Evolutionary conservation across 2,113 vertebrate species (phyloP), one percentile per base, ranked within the genome.

Genomic region (Gambusia holbrooki): DNA sequence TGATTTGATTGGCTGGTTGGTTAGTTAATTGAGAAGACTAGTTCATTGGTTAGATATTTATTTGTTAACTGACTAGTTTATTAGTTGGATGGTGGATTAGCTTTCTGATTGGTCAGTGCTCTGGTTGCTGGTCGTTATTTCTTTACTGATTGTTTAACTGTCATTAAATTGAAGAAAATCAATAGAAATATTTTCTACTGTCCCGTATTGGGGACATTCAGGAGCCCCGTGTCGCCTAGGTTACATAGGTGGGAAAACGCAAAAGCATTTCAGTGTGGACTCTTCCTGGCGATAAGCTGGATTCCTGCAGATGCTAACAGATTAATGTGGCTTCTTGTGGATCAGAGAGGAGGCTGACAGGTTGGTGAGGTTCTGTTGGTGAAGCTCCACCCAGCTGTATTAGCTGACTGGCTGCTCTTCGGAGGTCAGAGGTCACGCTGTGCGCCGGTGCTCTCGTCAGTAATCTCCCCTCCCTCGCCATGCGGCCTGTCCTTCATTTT

Each of bases 351-450:
- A 89, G 94, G 95, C 94, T 95, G 95, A 96, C 95, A 93, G 93
- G 94, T 93, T 74, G 70, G 83, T 85, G 92, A 93, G 94, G 95
- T 92, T 93, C 92, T 95, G 35, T 96, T 95, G 73, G 66, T 94
- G 86, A 93, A 94, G 92, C 93, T 94, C 94, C 85, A 93, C 88
- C 96, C 96, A 93, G 90, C 84, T 74, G 94, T 96, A 95, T 96
- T 95, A 95, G 95, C 94, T 94, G 94, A 96, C 95, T 95, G 94
- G 95, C 94, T 96, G 93, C 93, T 95, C 77, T 94, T 94, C 92
- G 60, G 68, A 88, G 96, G 96, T 94, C 96, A 97, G 89, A 95
- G 95, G 95, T 96, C 93, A 74, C 7, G 81, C 84, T 93, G 94
- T 94, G 92, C 92, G 93, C 91, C 91, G 87, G 91, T 92, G 91